phyloP scores from a whole-genome alignment of 2,113 vertebrate species.

The Phylloscopus trochiloides region DNA sequence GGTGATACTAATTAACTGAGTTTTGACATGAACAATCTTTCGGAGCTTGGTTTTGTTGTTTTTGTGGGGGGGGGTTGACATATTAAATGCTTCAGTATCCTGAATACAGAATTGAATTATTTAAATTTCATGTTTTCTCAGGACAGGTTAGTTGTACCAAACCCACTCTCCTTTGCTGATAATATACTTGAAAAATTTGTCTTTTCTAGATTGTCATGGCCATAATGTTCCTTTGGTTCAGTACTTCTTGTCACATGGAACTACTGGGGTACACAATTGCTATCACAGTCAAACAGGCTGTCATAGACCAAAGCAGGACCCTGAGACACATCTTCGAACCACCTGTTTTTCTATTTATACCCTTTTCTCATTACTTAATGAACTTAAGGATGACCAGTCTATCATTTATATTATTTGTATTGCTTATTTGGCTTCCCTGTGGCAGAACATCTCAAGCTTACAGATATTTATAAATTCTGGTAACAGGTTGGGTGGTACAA shows the following conservation, averaged over 20 bases:
- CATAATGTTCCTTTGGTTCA: neutral
- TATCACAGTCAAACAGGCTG: neutral
- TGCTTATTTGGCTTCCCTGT: neutral
- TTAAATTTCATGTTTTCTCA: neutral
- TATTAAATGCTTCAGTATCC: neutral
- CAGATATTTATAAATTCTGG: neutral
- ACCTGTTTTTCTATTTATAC: neutral
- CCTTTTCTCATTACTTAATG: neutral
- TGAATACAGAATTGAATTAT: neutral
- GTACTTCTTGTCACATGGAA: neutral
- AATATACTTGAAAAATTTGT: neutral
- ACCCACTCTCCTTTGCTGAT: neutral
- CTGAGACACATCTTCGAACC: neutral
- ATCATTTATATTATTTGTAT: neutral
- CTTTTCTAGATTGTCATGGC: neutral
- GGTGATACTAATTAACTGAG: neutral
- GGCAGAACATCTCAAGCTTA: neutral
- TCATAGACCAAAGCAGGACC: neutral
- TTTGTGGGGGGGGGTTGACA: neutral
- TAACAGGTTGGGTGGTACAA: neutral
- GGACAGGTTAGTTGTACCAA: neutral
- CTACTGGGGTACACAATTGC: rapidly evolving
- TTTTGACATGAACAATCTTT: neutral
- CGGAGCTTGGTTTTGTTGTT: neutral
- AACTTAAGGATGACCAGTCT: too few species aligned